Evolutionary conservation across 2,888 invertebrate genomes (phyloP).

Genomic region (Drosophila putrida): DNA sequence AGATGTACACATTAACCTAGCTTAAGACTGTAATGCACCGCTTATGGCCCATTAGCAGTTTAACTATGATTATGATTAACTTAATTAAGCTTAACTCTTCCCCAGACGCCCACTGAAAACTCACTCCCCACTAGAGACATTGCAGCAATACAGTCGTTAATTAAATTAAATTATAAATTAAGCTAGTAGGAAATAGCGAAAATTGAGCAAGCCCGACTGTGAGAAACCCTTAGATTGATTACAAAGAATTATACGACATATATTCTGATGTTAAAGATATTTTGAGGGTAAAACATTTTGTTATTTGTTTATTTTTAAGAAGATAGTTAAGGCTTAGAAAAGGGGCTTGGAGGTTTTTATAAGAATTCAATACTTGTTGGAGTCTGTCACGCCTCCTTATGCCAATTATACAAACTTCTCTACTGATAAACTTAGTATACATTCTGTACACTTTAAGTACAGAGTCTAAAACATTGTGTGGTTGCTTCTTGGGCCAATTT

Average conservation of each 20-base stretch:
- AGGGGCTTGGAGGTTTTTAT: too few relatives aligned
- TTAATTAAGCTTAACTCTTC: slow-evolving; percentile 30
- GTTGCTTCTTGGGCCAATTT: slow-evolving; percentile 39
- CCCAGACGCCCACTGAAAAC: slow-evolving; percentile 35
- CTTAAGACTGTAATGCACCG: neutral
- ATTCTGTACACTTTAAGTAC: neutral
- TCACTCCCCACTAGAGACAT: neutral
- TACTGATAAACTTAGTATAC: too few relatives aligned
- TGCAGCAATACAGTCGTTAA: slow-evolving; percentile 37
- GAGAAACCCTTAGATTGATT: too few relatives aligned
- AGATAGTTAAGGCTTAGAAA: too few relatives aligned
- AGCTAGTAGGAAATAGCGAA: neutral
- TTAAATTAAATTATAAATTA: slow-evolving; percentile 41
- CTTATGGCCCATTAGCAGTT: slow-evolving; percentile 39
- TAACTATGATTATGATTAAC: slow-evolving; percentile 28
- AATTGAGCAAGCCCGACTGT: neutral
- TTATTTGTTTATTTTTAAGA: too few relatives aligned
- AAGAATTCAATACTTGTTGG: too few relatives aligned
- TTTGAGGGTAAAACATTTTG: too few relatives aligned
- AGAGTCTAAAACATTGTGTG: neutral
- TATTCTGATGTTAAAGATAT: too few relatives aligned
- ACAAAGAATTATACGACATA: too few relatives aligned
- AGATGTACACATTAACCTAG: slow-evolving; percentile 38
- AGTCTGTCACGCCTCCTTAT: too few relatives aligned
- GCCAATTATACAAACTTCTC: too few relatives aligned